Conservation (phyloP, 2,113 vertebrate species). For the Mustelus asterias region DNA sequence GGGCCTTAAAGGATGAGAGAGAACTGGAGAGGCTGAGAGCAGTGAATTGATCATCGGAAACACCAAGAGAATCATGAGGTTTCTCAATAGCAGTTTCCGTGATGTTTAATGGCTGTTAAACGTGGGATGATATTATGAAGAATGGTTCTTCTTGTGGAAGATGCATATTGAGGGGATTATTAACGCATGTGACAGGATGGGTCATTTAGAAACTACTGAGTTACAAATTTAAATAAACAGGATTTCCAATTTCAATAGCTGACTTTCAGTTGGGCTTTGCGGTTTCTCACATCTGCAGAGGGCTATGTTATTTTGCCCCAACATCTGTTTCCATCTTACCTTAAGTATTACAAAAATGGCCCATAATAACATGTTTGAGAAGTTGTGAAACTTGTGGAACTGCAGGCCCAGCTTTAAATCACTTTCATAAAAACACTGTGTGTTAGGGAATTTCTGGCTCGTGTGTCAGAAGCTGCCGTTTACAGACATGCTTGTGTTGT, state of each 20-base stretch:
- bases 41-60: background rate
- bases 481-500: background rate
- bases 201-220: background rate
- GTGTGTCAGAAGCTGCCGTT: background rate
- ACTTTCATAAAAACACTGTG: background rate
- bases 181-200: background rate
- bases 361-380: background rate
- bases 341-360: constrained; percentile 15
- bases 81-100: background rate
- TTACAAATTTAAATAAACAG: background rate
- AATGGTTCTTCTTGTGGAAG: background rate
- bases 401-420: background rate
- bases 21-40: background rate
- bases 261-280: background rate
- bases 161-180: background rate
- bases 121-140: too few species aligned
- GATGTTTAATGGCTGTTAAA: background rate
- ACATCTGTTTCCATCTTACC: constrained; percentile 12
- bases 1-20: background rate
- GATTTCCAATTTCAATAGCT: constrained; percentile 5
- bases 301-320: background rate
- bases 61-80: background rate
- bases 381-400: background rate
- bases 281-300: background rate
- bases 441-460: background rate